phyloP scores from a whole-genome alignment of 2,888 invertebrate genomes.

The Caenorhabditis macrosperma region DNA sequence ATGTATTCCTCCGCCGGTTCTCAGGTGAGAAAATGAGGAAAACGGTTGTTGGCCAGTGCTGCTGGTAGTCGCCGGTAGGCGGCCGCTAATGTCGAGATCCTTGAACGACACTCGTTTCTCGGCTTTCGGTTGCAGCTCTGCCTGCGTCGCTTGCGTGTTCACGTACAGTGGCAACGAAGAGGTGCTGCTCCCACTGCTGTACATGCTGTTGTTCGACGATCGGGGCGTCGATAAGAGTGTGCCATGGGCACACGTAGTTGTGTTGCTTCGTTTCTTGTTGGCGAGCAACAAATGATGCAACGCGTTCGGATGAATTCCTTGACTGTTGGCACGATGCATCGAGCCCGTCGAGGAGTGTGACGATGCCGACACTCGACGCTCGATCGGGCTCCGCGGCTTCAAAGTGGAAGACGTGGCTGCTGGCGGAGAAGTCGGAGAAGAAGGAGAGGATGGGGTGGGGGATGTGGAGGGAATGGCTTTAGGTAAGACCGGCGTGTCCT shows the following conservation, averaged over 20 bases:
- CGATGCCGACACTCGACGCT: conserved; percentile 57
- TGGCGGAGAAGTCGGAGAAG: neutral
- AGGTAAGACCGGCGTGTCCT: conserved; percentile 44
- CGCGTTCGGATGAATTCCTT: conserved; percentile 36
- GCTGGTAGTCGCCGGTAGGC: conserved; percentile 19
- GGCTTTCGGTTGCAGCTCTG: conserved; percentile 38
- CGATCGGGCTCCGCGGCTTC: conserved; percentile 55
- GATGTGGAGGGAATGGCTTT: conserved; percentile 43
- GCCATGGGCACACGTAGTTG: conserved; percentile 38
- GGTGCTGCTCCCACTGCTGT: conserved; percentile 29
- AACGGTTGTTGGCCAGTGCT: conserved; percentile 32
- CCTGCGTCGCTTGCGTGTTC: conserved; percentile 37
- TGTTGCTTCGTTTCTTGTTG: conserved; percentile 55
- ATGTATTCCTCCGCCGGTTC: conserved; percentile 47
- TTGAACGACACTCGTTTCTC: conserved; percentile 67
- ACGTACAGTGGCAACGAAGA: conserved; percentile 47
- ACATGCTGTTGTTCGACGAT: conserved; percentile 15
- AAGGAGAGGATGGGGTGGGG: conserved; percentile 29
- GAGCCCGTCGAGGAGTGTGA: conserved; percentile 47
- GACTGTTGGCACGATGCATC: conserved; percentile 35
- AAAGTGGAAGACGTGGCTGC: conserved; percentile 29
- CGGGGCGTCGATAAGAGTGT: conserved; percentile 21
- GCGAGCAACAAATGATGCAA: conserved; percentile 55
- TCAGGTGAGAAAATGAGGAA: conserved; percentile 30
- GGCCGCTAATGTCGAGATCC: conserved; percentile 57